Conservation (phyloP, 2,797 vertebrate genomes). For the Chelon labrosus region DNA sequence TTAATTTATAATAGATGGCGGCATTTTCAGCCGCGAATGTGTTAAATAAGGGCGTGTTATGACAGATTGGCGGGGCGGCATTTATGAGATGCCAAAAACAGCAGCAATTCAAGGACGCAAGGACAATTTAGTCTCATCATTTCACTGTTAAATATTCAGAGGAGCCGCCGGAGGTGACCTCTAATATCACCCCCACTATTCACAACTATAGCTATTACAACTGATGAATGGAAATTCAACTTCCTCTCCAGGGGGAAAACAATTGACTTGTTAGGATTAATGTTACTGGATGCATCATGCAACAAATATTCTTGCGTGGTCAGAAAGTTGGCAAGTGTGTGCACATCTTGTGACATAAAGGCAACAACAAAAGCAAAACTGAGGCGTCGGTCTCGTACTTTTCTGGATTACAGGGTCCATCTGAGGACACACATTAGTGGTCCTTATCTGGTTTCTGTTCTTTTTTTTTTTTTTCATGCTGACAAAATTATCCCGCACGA, state of each 20-base stretch:
- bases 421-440: too few relatives aligned
- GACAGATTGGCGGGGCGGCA: slow-evolving; percentile 8
- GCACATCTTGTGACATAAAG: not conserved
- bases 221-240: slow-evolving; percentile 24
- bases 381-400: not conserved
- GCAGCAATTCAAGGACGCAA: slow-evolving; percentile 11
- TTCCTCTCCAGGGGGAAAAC: slow-evolving; percentile 25
- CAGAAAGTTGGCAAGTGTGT: too few relatives aligned
- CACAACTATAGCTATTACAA: not conserved
- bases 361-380: not conserved
- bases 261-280: not conserved
- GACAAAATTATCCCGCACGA: slow-evolving; percentile 12
- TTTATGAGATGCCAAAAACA: slow-evolving; percentile 20
- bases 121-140: slow-evolving; percentile 36
- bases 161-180: slow-evolving; percentile 22
- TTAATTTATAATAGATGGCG: not conserved
- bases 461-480: not conserved
- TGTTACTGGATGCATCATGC: not conserved
- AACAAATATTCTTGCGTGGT: not conserved
- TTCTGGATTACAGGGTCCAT: not conserved
- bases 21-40: not conserved
- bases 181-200: slow-evolving; percentile 32
- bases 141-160: slow-evolving; percentile 31
- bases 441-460: not conserved
- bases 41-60: slow-evolving; percentile 22